A percentile compares a stretch with the other conserved stretches of the same genome.
These are phyloP conservation scores for Agrotis ipsilon DNA, from an alignment of 2,888 invertebrate species.

Conservation along the genomic window DNA sequence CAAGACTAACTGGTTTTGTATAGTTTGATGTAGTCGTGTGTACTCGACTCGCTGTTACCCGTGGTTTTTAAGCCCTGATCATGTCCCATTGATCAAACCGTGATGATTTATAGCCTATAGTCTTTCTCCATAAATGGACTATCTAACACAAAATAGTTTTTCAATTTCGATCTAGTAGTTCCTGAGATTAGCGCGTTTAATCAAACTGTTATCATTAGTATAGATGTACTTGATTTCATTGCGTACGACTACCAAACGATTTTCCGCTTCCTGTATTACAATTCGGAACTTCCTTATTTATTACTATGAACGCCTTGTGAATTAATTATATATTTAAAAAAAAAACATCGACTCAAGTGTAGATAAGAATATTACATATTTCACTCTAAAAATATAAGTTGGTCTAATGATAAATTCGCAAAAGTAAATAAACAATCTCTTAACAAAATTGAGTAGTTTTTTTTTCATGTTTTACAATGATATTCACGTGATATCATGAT, in stretches of 20 bases:
- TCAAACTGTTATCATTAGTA: too few species aligned
- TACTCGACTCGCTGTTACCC: too few species aligned
- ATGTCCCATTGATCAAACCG: too few species aligned
- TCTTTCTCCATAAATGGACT: too few species aligned
- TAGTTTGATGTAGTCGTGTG: too few species aligned
- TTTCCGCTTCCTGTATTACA: conserved; percentile 44
- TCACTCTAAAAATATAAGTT: not conserved
- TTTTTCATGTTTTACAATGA: conserved; percentile 4
- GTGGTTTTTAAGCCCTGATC: too few species aligned
- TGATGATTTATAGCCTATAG: too few species aligned
- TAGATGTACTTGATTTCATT: conserved; percentile 20
- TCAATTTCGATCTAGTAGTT: too few species aligned
- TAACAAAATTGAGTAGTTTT: conserved; percentile 6
- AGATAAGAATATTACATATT: conserved; percentile 19
- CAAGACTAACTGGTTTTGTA: too few species aligned
- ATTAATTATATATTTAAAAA: not conserved
- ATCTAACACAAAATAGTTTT: too few species aligned
- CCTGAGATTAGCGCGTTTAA: too few species aligned
- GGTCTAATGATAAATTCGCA: not conserved
- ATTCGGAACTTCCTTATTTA: conserved; percentile 52
- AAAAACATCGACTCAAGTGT: not conserved
- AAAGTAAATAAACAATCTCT: conserved; percentile 22
- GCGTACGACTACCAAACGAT: conserved; percentile 19
- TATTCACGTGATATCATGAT: not conserved
- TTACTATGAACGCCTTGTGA: conserved; percentile 9